Conservation (phyloP, 2,888 invertebrate species). For the Athrips mouffetella region DNA sequence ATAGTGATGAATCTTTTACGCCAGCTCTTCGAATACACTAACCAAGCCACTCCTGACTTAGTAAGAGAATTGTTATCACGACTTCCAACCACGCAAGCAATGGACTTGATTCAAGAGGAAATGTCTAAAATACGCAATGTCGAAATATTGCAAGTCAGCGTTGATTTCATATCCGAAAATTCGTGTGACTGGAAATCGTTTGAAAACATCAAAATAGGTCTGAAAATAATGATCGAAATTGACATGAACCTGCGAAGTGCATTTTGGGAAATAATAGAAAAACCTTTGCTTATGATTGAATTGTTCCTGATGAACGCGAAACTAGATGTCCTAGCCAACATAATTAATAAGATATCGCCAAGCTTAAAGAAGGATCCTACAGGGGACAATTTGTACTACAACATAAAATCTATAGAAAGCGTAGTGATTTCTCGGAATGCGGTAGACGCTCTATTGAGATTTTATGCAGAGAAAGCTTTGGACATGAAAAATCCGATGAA, state of each 20-base stretch:
- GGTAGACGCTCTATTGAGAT: slow-evolving; percentile 83
- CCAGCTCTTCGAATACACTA: slow-evolving; percentile 75
- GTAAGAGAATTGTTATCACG: slow-evolving; percentile 77
- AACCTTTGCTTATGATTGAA: slow-evolving; percentile 88
- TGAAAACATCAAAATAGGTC: slow-evolving; percentile 81
- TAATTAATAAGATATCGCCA: slow-evolving; percentile 79
- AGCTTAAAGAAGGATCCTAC: slow-evolving; percentile 56
- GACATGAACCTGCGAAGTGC: slow-evolving; percentile 74
- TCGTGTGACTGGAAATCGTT: slow-evolving; percentile 72
- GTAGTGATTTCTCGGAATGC: slow-evolving; percentile 78
- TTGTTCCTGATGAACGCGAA: slow-evolving; percentile 92
- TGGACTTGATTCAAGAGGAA: slow-evolving; percentile 80
- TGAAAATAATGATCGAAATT: slow-evolving; percentile 83
- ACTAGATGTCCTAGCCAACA: slow-evolving; percentile 81
- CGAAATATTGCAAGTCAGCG: slow-evolving; percentile 80
- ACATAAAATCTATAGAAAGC: slow-evolving; percentile 77
- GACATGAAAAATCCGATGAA: slow-evolving; percentile 80
- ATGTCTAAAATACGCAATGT: slow-evolving; percentile 81
- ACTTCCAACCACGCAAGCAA: slow-evolving; percentile 78
- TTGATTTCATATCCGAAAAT: slow-evolving; percentile 78
- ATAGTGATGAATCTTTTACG: slow-evolving; percentile 75
- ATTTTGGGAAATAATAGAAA: slow-evolving; percentile 81
- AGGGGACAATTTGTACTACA: slow-evolving; percentile 79
- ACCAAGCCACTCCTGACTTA: slow-evolving; percentile 57
- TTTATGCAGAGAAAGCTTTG: slow-evolving; percentile 88